phyloP scores from a whole-genome alignment of 2,888 invertebrate genomes.

The Onthophagus sagittarius region DNA sequence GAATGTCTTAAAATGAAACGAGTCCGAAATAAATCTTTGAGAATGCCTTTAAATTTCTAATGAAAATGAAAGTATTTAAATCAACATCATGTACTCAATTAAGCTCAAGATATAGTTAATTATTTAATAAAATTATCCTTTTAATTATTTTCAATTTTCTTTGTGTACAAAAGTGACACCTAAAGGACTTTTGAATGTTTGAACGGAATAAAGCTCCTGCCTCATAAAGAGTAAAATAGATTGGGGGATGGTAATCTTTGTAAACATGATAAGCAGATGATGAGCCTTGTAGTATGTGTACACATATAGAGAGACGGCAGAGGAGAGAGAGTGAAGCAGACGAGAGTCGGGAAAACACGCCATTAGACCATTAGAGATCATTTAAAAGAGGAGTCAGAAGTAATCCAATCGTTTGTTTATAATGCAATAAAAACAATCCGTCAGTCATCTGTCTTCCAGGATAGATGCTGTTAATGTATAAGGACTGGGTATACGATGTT shows the following conservation, averaged over 20 bases:
- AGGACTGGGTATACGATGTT: slow-evolving; percentile 11
- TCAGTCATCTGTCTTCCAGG: slow-evolving; percentile 50
- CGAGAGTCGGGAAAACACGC: slow-evolving; percentile 3
- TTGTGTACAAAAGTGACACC: not conserved
- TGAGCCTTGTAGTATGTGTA: not conserved
- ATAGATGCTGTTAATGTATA: slow-evolving; percentile 40
- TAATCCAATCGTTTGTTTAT: slow-evolving; percentile 45
- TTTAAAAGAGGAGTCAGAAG: slow-evolving; percentile 26
- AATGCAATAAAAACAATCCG: slow-evolving; percentile 49
- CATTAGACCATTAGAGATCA: slow-evolving; percentile 27
- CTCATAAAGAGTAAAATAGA: not conserved
- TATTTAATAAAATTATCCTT: too few relatives aligned
- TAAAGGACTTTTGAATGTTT: not conserved
- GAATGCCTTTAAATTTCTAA: not conserved
- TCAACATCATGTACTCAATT: too few relatives aligned
- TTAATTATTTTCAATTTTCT: not conserved
- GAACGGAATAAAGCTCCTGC: not conserved
- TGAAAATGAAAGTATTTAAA: not conserved
- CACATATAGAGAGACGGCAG: not conserved
- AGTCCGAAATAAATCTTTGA: not conserved
- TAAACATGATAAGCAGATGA: not conserved
- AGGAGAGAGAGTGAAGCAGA: slow-evolving; percentile 8
- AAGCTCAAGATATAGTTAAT: too few relatives aligned
- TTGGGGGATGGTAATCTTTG: not conserved
- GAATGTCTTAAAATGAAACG: not conserved